phyloP scores from a whole-genome alignment of 35 echinoderm and acorn worm species.

The Lytechinus variegatus region DNA sequence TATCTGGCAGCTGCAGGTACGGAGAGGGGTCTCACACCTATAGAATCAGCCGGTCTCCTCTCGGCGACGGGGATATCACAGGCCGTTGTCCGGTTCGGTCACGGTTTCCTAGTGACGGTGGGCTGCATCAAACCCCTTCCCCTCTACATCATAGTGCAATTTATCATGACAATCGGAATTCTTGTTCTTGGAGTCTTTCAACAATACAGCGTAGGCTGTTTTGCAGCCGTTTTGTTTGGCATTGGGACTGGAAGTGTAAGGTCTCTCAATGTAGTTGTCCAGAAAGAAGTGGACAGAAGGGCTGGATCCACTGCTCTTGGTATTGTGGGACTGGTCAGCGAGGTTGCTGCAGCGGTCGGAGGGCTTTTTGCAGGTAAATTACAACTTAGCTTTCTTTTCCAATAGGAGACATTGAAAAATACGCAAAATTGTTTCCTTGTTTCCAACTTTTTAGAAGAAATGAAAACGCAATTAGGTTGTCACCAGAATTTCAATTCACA shows the following conservation, averaged over 20 bases:
- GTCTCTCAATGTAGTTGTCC: conserved; percentile 29
- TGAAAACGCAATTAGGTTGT: not conserved
- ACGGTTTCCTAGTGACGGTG: conserved; percentile 26
- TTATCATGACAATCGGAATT: conserved; percentile 39
- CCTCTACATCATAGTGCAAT: conserved; percentile 43
- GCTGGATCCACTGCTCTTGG: conserved; percentile 18
- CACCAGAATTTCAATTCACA: too few relatives aligned
- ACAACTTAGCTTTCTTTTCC: not conserved
- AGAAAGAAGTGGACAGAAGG: conserved; percentile 27
- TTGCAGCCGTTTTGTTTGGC: conserved; percentile 27
- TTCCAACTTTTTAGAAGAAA: not conserved
- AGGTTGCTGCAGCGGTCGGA: conserved; percentile 32
- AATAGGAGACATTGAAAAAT: not conserved
- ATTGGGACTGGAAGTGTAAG: conserved; percentile 37
- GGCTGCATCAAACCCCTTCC: conserved; percentile 35
- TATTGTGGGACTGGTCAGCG: not conserved
- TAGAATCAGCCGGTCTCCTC: conserved; percentile 32
- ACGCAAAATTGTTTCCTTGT: not conserved
- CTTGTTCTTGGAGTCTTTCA: conserved; percentile 24
- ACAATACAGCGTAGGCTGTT: conserved; percentile 6
- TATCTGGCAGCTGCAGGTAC: not conserved
- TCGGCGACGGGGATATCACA: conserved; percentile 34
- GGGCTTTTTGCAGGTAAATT: conserved; percentile 38
- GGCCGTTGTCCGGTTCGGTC: conserved; percentile 45
- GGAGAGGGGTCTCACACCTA: conserved; percentile 21